Conservation (phyloP, 1,140 invertebrate genomes). For the Pectinophora gossypiella region DNA sequence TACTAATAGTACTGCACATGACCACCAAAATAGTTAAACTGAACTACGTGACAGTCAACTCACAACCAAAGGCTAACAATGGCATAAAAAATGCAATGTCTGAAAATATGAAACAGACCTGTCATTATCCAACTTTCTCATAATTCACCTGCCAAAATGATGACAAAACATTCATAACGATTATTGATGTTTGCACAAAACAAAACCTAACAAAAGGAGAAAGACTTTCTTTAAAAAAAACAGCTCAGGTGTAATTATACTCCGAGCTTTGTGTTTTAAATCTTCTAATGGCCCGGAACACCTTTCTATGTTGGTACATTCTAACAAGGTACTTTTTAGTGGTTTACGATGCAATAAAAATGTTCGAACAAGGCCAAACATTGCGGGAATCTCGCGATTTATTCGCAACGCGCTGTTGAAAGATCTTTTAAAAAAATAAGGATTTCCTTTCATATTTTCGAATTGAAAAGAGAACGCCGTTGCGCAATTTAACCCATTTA, state of each 20-base stretch:
- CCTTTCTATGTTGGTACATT: slow-evolving; percentile 40
- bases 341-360: slow-evolving; percentile 69
- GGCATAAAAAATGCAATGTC: background rate
- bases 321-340: slow-evolving; percentile 61
- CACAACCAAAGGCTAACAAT: background rate
- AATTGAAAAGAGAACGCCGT: slow-evolving; percentile 14
- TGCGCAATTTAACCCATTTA: slow-evolving; percentile 63
- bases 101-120: background rate
- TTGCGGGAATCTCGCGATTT: slow-evolving; percentile 57
- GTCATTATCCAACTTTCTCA: slow-evolving; percentile 8
- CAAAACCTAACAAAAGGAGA: slow-evolving; percentile 45
- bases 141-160: slow-evolving; percentile 51
- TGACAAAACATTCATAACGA: slow-evolving; percentile 60
- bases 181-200: slow-evolving; percentile 51
- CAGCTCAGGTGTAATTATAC: slow-evolving; percentile 56
- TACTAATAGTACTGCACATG: slow-evolving; percentile 2
- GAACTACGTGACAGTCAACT: slow-evolving; percentile 6
- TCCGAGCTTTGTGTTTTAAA: slow-evolving; percentile 51
- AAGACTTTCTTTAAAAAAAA: slow-evolving; percentile 65
- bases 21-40: slow-evolving; percentile 18
- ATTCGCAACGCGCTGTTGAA: slow-evolving; percentile 46
- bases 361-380: slow-evolving; percentile 63
- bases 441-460: slow-evolving; percentile 15
- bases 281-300: slow-evolving; percentile 51
- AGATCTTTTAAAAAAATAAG: slow-evolving; percentile 30